These are phyloP conservation scores for Paramormyrops hopkinsi DNA, from an alignment of 2,797 vertebrate genomes.

Conservation along the genomic window DNA sequence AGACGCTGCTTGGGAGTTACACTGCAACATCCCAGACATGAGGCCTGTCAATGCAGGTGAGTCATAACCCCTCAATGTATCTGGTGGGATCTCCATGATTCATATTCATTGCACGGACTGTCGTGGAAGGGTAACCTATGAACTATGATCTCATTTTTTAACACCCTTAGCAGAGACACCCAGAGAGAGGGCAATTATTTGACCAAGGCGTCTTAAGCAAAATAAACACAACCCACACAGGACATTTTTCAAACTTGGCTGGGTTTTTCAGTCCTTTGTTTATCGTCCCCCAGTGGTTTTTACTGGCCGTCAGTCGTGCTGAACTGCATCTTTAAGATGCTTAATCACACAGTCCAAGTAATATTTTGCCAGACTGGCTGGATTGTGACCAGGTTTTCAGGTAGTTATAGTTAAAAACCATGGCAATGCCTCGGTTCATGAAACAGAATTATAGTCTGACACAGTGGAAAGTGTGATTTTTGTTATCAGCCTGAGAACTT, in stretches of 20 bases:
- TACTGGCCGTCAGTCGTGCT: not conserved
- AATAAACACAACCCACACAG: not conserved
- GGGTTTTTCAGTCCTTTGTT: not conserved
- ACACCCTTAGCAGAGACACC: not conserved
- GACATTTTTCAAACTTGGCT: not conserved
- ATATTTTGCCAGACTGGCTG: not conserved
- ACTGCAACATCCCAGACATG: not conserved
- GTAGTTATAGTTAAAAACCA: not conserved
- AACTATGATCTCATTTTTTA: not conserved
- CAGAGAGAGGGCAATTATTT: conserved; percentile 10
- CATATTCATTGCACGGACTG: not conserved
- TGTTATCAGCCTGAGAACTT: not conserved
- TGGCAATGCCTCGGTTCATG: not conserved
- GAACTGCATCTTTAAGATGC: not conserved
- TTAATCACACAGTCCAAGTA: not conserved
- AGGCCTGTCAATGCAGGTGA: not conserved
- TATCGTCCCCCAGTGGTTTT: not conserved
- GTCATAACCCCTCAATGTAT: not conserved
- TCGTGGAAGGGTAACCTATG: not conserved
- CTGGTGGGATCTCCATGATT: not conserved
- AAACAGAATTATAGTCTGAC: not conserved
- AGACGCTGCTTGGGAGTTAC: not conserved
- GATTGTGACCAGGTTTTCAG: not conserved
- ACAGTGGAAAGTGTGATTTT: not conserved
- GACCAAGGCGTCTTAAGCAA: not conserved